A percentile compares a stretch with the other conserved stretches of the same genome.
These are phyloP conservation scores for Mesocentrotus franciscanus DNA, from an alignment of 53 echinoderm and acorn worm genomes.

Conservation along the genomic window DNA sequence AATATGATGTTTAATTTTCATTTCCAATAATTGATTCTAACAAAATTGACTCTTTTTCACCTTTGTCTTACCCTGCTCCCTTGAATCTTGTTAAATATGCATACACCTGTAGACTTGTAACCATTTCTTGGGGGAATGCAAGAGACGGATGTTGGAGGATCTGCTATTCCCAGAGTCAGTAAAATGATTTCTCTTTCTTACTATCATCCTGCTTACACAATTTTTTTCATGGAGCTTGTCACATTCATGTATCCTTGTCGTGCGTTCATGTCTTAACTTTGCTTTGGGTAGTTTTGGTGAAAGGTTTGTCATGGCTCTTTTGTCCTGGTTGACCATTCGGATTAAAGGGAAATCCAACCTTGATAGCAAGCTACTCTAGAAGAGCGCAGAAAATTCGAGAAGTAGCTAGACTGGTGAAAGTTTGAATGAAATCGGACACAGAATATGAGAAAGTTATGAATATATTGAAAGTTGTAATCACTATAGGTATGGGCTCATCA, in stretches of 20 bases:
- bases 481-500: too few relatives aligned
- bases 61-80: not conserved
- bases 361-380: too few relatives aligned
- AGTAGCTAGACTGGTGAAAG: too few relatives aligned
- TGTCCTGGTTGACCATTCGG: not conserved
- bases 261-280: not conserved
- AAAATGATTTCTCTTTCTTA: conserved; percentile 10
- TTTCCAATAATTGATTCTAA: not conserved
- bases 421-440: too few relatives aligned
- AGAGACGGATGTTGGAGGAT: conserved; percentile 18
- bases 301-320: not conserved
- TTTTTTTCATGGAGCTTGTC: not conserved
- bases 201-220: not conserved
- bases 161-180: conserved; percentile 55
- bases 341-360: not conserved
- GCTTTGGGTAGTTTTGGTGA: not conserved
- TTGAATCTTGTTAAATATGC: not conserved
- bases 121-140: conserved; percentile 41
- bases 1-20: not conserved
- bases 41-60: not conserved
- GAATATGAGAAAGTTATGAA: too few relatives aligned
- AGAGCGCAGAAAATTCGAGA: too few relatives aligned
- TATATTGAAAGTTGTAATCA: too few relatives aligned
- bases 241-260: not conserved
- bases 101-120: conserved; percentile 35